Evolutionary conservation across 2,888 invertebrate genomes (phyloP).

Genomic region (Microctonus hyperodae): DNA sequence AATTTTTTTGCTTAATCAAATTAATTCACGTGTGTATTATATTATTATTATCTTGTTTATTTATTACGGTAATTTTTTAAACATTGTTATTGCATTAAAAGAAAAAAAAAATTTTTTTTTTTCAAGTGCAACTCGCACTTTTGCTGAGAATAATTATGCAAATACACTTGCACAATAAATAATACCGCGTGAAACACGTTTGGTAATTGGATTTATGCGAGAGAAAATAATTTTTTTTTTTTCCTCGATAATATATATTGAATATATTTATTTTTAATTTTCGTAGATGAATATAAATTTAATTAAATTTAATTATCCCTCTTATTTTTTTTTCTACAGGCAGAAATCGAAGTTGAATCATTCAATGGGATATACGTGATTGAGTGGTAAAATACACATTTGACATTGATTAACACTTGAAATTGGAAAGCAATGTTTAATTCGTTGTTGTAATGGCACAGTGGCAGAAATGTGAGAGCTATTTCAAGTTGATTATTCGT

Average conservation of each 20-base stretch:
- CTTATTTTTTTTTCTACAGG: not conserved
- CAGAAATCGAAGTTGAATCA: not conserved
- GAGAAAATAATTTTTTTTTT: not conserved
- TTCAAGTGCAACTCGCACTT: not conserved
- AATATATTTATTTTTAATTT: not conserved
- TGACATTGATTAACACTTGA: constrained; percentile 46
- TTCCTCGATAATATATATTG: not conserved
- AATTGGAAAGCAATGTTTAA: constrained; percentile 52
- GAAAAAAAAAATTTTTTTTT: not conserved
- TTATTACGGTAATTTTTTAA: constrained; percentile 18
- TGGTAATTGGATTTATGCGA: not conserved
- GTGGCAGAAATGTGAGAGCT: constrained; percentile 23
- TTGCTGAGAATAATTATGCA: constrained; percentile 12
- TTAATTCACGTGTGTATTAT: constrained; percentile 24
- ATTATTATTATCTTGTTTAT: constrained; percentile 13
- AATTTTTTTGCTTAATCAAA: constrained; percentile 35
- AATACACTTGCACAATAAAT: constrained; percentile 10
- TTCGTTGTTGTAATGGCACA: constrained; percentile 45
- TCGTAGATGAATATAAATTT: not conserved
- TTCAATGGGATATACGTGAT: constrained; percentile 17
- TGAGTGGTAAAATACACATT: constrained; percentile 18
- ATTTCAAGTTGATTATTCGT: constrained; percentile 37
- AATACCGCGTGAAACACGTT: constrained; percentile 6
- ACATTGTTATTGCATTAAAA: constrained; percentile 10
- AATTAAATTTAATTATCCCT: not conserved